Evolutionary conservation across 2,888 invertebrate genomes (phyloP), one percentile per base, ranked within the genome.

Genomic region (Petrophora chlorosata): DNA sequence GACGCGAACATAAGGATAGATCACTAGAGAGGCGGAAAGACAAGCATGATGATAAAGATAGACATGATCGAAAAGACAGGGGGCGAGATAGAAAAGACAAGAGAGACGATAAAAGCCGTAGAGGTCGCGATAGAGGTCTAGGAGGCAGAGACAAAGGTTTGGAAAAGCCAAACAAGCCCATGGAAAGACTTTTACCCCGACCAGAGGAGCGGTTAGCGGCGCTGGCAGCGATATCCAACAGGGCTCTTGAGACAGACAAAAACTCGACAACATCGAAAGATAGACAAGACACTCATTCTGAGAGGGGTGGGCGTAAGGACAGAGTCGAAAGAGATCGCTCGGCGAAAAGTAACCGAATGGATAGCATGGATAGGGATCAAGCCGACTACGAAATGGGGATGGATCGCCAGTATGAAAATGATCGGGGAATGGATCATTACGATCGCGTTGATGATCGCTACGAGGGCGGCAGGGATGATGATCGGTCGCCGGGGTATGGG

Each of bases 41-140:
- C 48, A 91, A 91, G 69, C 85, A 91, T 63, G 91, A 91, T 51
- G 91, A 92, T 33, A 90, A 92, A 70, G 92, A 92, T 61, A 82
- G 92, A 67, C 88, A 93, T 56, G 94, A 94, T 47, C 88, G 94
- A 35, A 93, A 93, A 58, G 95, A 95, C 57, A 89, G 95, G 55
- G 94, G 94, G 40, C 92, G 95, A 43, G 91, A 91, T 83, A 84
- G 93, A 53, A 92, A 92, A 42, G 94, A 89, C 53, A 79, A 70
- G 59, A 91, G 91, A 79, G 92, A 92, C 47, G 82, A 89, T 43
- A 88, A 92, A 63, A n/a, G n/a, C n/a, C 78, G 93, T 56, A 74
- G 92, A 49, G 90, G 87, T 7, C 78, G 92, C 22, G 88, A 87
- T 16, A 72, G 85, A 44, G 87, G 89, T n/a, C 67, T 86, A 33